Evolutionary conservation across 2,113 vertebrate species (phyloP).

Genomic region (Glaucidium brasilianum): DNA sequence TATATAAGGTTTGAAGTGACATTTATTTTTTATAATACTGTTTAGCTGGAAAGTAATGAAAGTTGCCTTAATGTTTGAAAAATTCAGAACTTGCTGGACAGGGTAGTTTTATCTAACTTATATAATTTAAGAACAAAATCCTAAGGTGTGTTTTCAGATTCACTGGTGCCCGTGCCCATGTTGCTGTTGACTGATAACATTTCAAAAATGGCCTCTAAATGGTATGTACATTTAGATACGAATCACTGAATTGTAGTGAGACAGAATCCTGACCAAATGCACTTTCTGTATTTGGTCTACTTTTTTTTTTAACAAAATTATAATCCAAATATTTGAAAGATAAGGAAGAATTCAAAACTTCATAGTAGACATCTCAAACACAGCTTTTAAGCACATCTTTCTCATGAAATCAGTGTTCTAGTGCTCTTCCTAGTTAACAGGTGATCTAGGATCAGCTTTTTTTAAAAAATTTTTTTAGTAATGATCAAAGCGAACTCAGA

Average conservation of each 20-base stretch:
- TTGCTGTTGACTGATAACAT: constrained; percentile 60
- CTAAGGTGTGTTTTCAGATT: constrained; percentile 68
- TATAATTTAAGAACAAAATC: constrained; percentile 57
- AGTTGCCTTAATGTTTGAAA: constrained; percentile 87
- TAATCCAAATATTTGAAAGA: constrained; percentile 42
- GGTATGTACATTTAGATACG: constrained; percentile 62
- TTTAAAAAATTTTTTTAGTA: not conserved
- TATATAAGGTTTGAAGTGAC: constrained; percentile 84
- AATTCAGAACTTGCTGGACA: constrained; percentile 78
- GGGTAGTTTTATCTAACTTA: constrained; percentile 74
- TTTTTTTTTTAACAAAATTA: constrained; percentile 19
- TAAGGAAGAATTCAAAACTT: constrained; percentile 31
- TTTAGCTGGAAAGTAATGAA: constrained; percentile 75
- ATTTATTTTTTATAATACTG: constrained; percentile 86
- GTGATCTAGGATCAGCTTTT: constrained; percentile 32
- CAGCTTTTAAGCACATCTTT: constrained; percentile 23
- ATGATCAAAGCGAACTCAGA: not conserved
- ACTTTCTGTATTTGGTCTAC: constrained; percentile 22
- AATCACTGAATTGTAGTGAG: constrained; percentile 45
- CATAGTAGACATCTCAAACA: constrained; percentile 4
- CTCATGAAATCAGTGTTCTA: constrained; percentile 35
- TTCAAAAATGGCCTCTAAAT: constrained; percentile 64
- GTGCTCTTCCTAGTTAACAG: constrained; percentile 26
- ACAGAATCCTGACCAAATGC: constrained; percentile 65
- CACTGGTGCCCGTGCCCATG: constrained; percentile 60